Conservation (phyloP, 2,888 invertebrate genomes). For the Cyrtodaria siliqua region DNA sequence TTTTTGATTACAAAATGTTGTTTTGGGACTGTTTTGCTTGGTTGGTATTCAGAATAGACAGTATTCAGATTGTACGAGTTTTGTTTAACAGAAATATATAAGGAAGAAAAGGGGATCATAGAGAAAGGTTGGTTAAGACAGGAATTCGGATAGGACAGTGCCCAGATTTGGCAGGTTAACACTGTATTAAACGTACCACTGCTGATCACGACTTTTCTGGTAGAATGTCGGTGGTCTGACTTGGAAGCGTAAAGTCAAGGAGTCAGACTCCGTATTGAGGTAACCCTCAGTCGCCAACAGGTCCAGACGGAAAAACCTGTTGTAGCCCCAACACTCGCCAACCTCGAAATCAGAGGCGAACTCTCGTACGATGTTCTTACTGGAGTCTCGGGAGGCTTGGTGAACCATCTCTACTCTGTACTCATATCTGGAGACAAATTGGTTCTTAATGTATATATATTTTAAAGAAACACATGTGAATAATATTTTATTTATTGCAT, state of each 20-base stretch:
- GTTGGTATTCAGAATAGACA: too few species aligned
- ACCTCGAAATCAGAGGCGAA: slow-evolving; percentile 98
- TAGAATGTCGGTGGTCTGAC: slow-evolving; percentile 97
- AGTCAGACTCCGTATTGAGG: slow-evolving; percentile 93
- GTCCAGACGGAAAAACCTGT: slow-evolving; percentile 96
- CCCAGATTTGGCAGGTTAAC: too few species aligned
- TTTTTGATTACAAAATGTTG: too few species aligned
- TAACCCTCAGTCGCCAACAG: slow-evolving; percentile 96
- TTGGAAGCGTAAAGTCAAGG: slow-evolving; percentile 94
- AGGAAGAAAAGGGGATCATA: too few species aligned
- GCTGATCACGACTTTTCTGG: slow-evolving; percentile 96
- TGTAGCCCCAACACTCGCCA: slow-evolving; percentile 98
- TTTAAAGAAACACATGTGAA: too few species aligned
- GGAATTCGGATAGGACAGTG: too few species aligned
- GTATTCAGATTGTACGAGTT: too few species aligned
- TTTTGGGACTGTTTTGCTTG: too few species aligned
- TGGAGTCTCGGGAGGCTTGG: slow-evolving; percentile 92
- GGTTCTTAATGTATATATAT: too few species aligned
- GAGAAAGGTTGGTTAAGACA: too few species aligned
- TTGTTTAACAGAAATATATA: too few species aligned
- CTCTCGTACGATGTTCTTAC: slow-evolving; percentile 94
- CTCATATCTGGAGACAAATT: slow-evolving; percentile 91
- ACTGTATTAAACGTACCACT: slow-evolving; percentile 86
- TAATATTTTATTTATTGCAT: too few species aligned
- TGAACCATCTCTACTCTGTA: slow-evolving; percentile 98